A percentile compares a stretch with the other conserved stretches of the same genome.
Evolutionary conservation across 2,888 invertebrate species (phyloP).

Genomic region (Pherbina coryleti): DNA sequence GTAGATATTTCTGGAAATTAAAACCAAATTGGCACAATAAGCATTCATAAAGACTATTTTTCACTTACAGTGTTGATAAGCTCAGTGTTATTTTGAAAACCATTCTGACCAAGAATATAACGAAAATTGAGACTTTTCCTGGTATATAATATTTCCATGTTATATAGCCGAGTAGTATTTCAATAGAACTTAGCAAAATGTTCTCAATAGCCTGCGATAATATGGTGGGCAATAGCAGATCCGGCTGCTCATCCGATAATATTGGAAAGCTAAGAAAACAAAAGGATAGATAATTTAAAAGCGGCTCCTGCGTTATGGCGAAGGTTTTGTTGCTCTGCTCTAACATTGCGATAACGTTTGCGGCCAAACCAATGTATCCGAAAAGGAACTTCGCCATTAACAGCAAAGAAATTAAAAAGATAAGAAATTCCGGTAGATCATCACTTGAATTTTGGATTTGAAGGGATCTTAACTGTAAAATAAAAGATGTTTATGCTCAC

Average conservation of each 20-base stretch:
- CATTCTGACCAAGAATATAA: conserved; percentile 56
- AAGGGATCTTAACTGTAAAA: not conserved
- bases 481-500: not conserved
- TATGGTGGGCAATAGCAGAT: conserved; percentile 63
- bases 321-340: conserved; percentile 37
- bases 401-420: conserved; percentile 55
- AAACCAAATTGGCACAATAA: not conserved
- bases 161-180: conserved; percentile 57
- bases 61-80: conserved; percentile 55
- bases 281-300: not conserved
- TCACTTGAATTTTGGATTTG: conserved; percentile 38
- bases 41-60: not conserved
- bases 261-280: conserved; percentile 60
- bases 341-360: conserved; percentile 65
- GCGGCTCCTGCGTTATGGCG: not conserved
- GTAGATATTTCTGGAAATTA: conserved; percentile 56
- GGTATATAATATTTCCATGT: conserved; percentile 54
- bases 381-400: conserved; percentile 58
- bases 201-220: conserved; percentile 58
- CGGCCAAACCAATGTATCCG: conserved; percentile 59
- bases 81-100: conserved; percentile 52
- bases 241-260: conserved; percentile 58
- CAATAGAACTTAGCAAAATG: conserved; percentile 56
- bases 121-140: conserved; percentile 53
- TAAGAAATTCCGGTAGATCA: conserved; percentile 54